phyloP scores from a whole-genome alignment of 2,888 invertebrate genomes.

The Tromatobia lineatoria region DNA sequence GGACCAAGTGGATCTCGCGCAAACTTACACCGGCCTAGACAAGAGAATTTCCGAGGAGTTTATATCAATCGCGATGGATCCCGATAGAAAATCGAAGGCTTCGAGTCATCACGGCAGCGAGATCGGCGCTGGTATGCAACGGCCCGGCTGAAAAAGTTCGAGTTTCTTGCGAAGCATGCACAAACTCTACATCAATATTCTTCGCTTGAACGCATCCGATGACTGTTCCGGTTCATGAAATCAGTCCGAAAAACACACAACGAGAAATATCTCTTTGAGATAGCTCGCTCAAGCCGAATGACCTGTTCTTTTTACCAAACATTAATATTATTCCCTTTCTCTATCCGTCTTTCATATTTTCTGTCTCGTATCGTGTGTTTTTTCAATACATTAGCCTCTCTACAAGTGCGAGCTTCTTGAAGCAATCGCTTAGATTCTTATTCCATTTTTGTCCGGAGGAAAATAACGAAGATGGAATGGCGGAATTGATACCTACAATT shows the following conservation, averaged over 20 bases:
- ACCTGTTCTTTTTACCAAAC: slow-evolving; percentile 53
- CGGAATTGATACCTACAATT: no score
- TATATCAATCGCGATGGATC: slow-evolving; percentile 84
- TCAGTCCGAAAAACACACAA: slow-evolving; percentile 13
- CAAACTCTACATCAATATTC: slow-evolving; percentile 42
- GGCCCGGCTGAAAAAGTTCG: slow-evolving; percentile 41
- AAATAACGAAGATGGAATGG: neutral
- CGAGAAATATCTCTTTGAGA: slow-evolving; percentile 32
- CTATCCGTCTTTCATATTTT: slow-evolving; percentile 9
- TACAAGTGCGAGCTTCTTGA: neutral
- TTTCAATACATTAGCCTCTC: slow-evolving; percentile 15
- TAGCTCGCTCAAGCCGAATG: slow-evolving; percentile 31
- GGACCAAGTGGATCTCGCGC: slow-evolving; percentile 80
- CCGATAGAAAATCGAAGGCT: slow-evolving; percentile 82
- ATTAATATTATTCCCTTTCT: slow-evolving; percentile 6
- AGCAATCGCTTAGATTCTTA: neutral
- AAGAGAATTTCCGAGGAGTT: slow-evolving; percentile 84
- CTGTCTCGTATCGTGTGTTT: slow-evolving; percentile 16
- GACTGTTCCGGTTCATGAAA: neutral
- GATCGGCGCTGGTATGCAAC: slow-evolving; percentile 70
- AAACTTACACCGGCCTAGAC: slow-evolving; percentile 83
- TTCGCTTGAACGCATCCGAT: slow-evolving; percentile 39
- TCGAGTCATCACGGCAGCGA: slow-evolving; percentile 83
- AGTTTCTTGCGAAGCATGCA: slow-evolving; percentile 18
- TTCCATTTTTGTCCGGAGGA: neutral